These are phyloP conservation scores for Dinoponera quadriceps DNA, from an alignment of 1,140 invertebrate species.

Conservation along the genomic window DNA sequence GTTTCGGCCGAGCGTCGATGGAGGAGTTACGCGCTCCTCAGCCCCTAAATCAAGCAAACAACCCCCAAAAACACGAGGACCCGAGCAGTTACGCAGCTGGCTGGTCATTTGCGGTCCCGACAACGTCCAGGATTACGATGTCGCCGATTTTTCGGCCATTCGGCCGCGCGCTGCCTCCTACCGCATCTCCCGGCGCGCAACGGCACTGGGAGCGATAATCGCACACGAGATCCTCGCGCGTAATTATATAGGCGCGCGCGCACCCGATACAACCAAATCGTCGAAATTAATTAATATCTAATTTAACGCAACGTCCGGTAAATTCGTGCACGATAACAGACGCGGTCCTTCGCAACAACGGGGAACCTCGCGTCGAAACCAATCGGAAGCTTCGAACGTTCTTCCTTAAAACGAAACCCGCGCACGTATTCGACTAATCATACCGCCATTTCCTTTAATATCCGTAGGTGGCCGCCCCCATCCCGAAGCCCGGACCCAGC, in stretches of 20 bases:
- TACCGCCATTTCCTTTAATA: constrained; percentile 87
- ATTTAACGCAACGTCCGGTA: neutral
- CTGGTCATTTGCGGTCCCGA: constrained; percentile 81
- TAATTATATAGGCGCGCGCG: neutral
- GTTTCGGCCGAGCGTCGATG: constrained; percentile 70
- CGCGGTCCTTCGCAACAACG: neutral
- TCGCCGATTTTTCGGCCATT: constrained; percentile 60
- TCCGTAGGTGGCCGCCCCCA: constrained; percentile 81
- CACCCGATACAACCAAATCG: neutral
- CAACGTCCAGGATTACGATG: constrained; percentile 68
- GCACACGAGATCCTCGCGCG: neutral
- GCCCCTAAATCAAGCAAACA: constrained; percentile 83
- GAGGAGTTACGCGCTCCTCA: constrained; percentile 65
- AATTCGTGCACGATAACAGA: neutral
- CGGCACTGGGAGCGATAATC: neutral
- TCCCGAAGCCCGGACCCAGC: constrained; percentile 62
- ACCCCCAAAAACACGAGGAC: constrained; percentile 76
- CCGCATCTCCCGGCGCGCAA: neutral
- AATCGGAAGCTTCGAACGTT: constrained; percentile 32
- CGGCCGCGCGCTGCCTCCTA: neutral
- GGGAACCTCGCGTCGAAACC: constrained; percentile 23
- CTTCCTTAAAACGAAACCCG: constrained; percentile 81
- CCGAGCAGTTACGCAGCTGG: constrained; percentile 76
- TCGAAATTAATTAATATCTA: neutral
- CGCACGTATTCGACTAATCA: constrained; percentile 86